Evolutionary conservation across 1,140 invertebrate species (phyloP), one percentile per base, ranked within the genome.

Genomic region (Frieseomelitta varia): DNA sequence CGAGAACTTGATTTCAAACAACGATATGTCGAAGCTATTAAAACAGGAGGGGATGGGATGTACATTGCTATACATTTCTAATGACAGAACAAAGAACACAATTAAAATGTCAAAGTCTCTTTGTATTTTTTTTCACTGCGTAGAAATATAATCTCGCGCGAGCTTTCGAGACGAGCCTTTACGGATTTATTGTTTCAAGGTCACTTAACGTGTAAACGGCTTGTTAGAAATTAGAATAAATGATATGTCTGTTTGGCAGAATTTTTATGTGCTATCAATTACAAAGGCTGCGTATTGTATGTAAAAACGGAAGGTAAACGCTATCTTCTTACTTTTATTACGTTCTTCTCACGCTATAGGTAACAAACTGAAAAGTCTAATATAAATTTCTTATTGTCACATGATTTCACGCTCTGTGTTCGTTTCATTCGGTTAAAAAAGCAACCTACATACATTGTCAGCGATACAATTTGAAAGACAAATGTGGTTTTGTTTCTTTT

Each of bases 181-280:
- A 67, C 34, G 80, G 51, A n/a, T 58, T 58, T 84, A 84, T 30
- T 30, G 67, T 53, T 78, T 75, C 58, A 88, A 81, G 81, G 79
- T 68, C 84, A 83, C 77, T 88, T 86, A 82, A 27, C 19, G 69
- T 47, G 55, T 75, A 82, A 85, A 88, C 21, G 6, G 82, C 68
- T 81, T 21, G 39, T 85, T 56, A 67, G 24, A 72, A 79, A 77
- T 63, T 72, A 63, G n/a, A 76, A 61, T 77, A 81, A 85, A 81
- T 81, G 77, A 85, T 80, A 81, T 81, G 67, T 81, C 51, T 72
- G 24, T 47, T 2, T 78, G 82, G 79, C 81, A 84, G 85, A 86
- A 67, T 61, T 76, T 74, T 71, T 67, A n/a, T 78, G 61, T 80
- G 77, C 78, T 73, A 51, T 80, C 30, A 67, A 56, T 80, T 79